Percentiles rank a stretch among this genome's conserved stretches.
Evolutionary conservation across 2,113 vertebrate species (phyloP).

Genomic region (Laticauda colubrina): DNA sequence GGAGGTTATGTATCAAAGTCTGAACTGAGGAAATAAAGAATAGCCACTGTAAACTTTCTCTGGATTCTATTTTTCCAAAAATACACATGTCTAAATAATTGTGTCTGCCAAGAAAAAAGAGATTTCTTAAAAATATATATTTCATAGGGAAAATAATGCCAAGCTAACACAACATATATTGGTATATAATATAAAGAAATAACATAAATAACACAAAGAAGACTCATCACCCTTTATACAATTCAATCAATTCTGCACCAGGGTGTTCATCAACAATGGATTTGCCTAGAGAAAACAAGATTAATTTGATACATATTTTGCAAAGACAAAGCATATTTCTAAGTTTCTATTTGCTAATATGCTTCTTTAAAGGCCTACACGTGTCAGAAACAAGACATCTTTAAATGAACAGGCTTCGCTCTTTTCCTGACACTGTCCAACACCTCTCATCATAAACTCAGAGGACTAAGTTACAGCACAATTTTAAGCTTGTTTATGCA

Average conservation of each 20-base stretch:
- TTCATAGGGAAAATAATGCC: conserved; percentile 8
- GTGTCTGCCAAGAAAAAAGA: neutral
- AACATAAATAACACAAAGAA: neutral
- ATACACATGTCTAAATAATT: neutral
- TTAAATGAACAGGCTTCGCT: conserved; percentile 14
- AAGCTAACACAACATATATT: neutral
- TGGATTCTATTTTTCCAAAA: neutral
- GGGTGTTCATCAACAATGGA: neutral
- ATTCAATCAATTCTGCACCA: accelerated
- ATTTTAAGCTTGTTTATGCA: neutral
- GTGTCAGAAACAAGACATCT: neutral
- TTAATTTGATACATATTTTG: neutral
- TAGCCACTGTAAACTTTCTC: neutral
- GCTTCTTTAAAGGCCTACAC: neutral
- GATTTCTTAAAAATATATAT: neutral
- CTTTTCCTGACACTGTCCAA: conserved; percentile 25
- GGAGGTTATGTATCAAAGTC: neutral
- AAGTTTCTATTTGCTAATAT: neutral
- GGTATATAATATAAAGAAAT: too few relatives aligned
- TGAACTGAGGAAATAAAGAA: neutral
- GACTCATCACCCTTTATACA: neutral
- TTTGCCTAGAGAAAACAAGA: neutral
- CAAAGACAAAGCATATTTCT: neutral
- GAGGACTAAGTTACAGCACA: neutral
- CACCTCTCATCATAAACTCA: neutral